Evolutionary conservation across 1,140 invertebrate species (phyloP), one percentile per base, ranked within the genome.

Genomic region (Brachionus koreanus): DNA sequence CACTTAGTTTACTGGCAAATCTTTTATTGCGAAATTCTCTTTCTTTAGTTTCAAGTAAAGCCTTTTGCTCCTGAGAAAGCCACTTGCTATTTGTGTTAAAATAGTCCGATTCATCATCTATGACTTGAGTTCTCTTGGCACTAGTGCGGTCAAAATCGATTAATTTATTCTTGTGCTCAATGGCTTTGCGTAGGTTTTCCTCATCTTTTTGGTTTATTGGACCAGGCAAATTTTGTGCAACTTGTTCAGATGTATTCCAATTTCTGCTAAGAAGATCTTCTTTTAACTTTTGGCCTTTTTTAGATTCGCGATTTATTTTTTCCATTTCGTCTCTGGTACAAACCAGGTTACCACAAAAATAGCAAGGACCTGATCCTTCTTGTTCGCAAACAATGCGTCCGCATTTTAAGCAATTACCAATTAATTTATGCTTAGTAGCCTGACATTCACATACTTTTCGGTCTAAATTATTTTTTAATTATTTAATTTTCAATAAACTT

Each of bases 71-170:
- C 12, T 92, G 89, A 57, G 90, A 92, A 3, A 95, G 87, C 95
- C 95, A 97, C 23, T 92, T 92, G 83, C 89, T 88, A 86, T 92
- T 92, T 5, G 92, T 89, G 83, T 92, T 91, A 89, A 94, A 98
- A 88, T 98, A 98, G 88, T 98, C 96, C 83, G 92, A 92, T 86
- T 98, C 94, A 87, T 98, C 96, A 87, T 98, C 96, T 83, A 96
- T 96, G 2, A 98, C 94, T 85, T 92, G 92, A 0, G 95, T 97
- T 83, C 94, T 90, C 82, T 92, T 91, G 84, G 93, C 92, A 88
- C 94, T 92, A 67, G 92, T 94, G 83, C 91, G 90, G 88, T 98
- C 95, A 90, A 91, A 96, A 86, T 96, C 94, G 39, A 98, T 87
- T 46, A 98, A 89, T 83, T 91, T 91, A 85, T 97, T 92, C 83